phyloP scores from a whole-genome alignment of 2,888 invertebrate species.

The Dolichomitus sp. region DNA sequence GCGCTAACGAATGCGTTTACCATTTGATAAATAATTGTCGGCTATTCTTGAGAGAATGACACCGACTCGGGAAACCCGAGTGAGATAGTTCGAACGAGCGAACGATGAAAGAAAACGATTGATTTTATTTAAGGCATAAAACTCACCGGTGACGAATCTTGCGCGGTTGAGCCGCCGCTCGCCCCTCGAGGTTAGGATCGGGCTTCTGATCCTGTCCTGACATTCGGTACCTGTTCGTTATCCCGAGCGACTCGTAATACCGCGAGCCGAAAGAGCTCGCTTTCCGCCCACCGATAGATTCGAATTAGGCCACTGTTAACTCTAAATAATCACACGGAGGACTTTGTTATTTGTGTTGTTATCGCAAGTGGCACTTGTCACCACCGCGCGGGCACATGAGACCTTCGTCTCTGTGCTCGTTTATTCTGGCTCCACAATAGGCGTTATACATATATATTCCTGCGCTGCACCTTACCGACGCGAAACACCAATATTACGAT shows the following conservation, averaged over 20 bases:
- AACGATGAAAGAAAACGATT: neutral
- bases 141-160: slow-evolving; percentile 85
- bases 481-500: slow-evolving; percentile 1
- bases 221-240: slow-evolving; percentile 78
- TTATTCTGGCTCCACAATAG: neutral
- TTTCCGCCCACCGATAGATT: neutral
- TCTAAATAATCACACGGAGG: neutral
- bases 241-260: slow-evolving; percentile 45
- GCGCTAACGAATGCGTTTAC: neutral
- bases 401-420: slow-evolving; percentile 6
- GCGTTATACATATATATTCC: neutral
- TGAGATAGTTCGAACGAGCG: slow-evolving; percentile 3
- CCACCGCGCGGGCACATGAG: slow-evolving; percentile 35
- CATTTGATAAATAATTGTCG: neutral
- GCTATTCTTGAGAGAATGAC: slow-evolving; percentile 42
- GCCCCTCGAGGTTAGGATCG: slow-evolving; percentile 83
- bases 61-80: slow-evolving; percentile 38
- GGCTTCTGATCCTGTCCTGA: slow-evolving; percentile 78
- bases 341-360: slow-evolving; percentile 37
- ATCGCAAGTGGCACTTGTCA: slow-evolving; percentile 43
- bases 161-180: slow-evolving; percentile 78
- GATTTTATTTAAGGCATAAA: neutral
- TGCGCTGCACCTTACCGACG: slow-evolving; percentile 49
- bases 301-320: neutral
- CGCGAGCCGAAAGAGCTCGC: slow-evolving; percentile 24